These are phyloP conservation scores for Syndactyla subalaris DNA, from an alignment of 2,797 vertebrate genomes.

Conservation along the genomic window DNA sequence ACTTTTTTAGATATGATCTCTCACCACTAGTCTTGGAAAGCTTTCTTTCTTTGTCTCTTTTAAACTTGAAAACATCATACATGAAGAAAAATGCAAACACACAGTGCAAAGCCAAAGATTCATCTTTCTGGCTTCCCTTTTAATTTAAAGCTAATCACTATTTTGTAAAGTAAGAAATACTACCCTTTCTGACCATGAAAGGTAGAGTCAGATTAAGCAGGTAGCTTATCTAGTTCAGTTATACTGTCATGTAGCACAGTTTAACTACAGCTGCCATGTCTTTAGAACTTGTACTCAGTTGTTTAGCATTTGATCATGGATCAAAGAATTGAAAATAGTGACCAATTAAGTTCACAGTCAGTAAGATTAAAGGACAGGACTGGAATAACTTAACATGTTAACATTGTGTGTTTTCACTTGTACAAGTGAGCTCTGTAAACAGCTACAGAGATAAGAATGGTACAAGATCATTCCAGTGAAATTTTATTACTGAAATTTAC, in stretches of 20 bases:
- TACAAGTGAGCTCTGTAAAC: not conserved
- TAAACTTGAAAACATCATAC: not conserved
- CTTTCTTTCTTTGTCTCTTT: not conserved
- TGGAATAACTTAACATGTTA: not conserved
- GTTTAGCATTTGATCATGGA: not conserved
- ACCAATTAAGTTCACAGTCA: not conserved
- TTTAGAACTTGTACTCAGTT: not conserved
- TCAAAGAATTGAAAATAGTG: not conserved
- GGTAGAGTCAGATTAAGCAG: not conserved
- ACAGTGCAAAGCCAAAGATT: not conserved
- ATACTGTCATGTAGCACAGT: not conserved
- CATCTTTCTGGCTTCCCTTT: not conserved
- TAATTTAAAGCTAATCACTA: not conserved
- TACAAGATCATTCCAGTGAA: not conserved
- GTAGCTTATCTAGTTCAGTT: not conserved
- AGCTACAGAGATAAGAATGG: not conserved
- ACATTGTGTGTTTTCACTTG: not conserved
- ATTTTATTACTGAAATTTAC: not conserved
- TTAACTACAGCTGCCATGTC: not conserved
- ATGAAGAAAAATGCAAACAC: not conserved
- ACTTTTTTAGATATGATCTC: not conserved
- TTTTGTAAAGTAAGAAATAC: not conserved
- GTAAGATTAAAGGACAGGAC: not conserved
- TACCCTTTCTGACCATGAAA: not conserved
- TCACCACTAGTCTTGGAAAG: not conserved